phyloP scores from a whole-genome alignment of 2,113 vertebrate species.

The Sceloporus tristichus region DNA sequence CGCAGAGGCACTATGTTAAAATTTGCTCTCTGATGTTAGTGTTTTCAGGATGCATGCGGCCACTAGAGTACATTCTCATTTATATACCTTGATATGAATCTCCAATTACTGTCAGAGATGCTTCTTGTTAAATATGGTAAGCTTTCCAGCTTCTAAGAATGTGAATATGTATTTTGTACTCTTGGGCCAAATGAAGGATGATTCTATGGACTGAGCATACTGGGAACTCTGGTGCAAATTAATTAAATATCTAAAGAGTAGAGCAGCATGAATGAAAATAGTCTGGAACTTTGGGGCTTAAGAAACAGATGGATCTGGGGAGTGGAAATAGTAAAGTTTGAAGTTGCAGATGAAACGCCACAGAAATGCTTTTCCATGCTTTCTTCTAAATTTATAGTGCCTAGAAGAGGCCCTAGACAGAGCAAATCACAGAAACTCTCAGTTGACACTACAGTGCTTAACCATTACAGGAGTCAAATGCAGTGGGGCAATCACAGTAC shows the following conservation, averaged over 20 bases:
- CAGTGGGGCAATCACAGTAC: not conserved
- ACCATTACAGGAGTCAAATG: not conserved
- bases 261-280: conserved; percentile 59
- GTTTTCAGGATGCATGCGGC: conserved; percentile 76
- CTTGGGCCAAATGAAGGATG: conserved; percentile 67
- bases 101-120: conserved; percentile 83
- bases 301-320: conserved; percentile 59
- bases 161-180: conserved; percentile 78
- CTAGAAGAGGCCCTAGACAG: not conserved
- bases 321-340: conserved; percentile 31
- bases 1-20: conserved; percentile 80
- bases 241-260: conserved; percentile 79
- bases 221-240: conserved; percentile 75
- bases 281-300: conserved; percentile 67
- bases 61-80: conserved; percentile 80
- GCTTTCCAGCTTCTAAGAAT: conserved; percentile 72
- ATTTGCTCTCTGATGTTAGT: conserved; percentile 82
- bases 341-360: conserved; percentile 16
- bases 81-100: conserved; percentile 82
- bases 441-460: not conserved
- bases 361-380: not conserved
- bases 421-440: not conserved
- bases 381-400: conserved; percentile 1
- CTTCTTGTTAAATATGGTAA: conserved; percentile 81
- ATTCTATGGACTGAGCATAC: conserved; percentile 67